Base-by-base conservation (phyloP, 92 coral and sea anemone genomes). In the Phenganax marumi region DNA sequence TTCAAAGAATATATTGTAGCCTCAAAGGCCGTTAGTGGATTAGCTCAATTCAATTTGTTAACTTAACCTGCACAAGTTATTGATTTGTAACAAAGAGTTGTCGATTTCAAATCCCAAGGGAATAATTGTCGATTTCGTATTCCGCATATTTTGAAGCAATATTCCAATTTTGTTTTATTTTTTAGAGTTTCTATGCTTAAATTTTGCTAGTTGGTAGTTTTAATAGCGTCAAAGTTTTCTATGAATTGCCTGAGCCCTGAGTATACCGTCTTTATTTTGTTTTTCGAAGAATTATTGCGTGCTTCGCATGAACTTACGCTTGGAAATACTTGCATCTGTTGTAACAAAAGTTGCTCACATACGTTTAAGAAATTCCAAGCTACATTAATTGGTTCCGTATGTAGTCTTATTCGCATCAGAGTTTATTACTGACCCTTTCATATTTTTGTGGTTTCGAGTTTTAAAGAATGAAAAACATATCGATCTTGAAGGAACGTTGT, bases 1-100 rank as follows among this genome's bases (percentile, higher is more conserved):
- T n/a, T 66, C 49, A 66, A 24, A 33, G 72, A 66, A 25, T 66
- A 66, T 66, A 25, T 66, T 25, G 26, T 23, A 66, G 23, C 72
- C 9, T 33, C 5, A 5, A 33, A 33, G 43, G 43, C 5, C 43
- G 5, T 33, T 33, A 33, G 43, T 33, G 43, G 3, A 33, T 33
- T 33, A 33, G 43, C 43, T 33, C 43, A 33, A 33, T 33, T 33
- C 43, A 33, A 33, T 33, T 33, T 33, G 43, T 33, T 33, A 33
- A 33, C 5, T 33, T 33, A 5, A 33, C 43, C 43, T 2, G 5
- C 43, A 33, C 2, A 66, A 66, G 26, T n/a, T 66, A 48, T 66
- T 49, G 43, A 0, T 66, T 22, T 23, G 23, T 58, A 14, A 25
- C 26, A 66, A 66, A 3, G 49, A 19, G 49, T 33, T 25, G 72